Evolutionary conservation across 2,113 vertebrate species (phyloP).

Genomic region (Scomber scombrus): DNA sequence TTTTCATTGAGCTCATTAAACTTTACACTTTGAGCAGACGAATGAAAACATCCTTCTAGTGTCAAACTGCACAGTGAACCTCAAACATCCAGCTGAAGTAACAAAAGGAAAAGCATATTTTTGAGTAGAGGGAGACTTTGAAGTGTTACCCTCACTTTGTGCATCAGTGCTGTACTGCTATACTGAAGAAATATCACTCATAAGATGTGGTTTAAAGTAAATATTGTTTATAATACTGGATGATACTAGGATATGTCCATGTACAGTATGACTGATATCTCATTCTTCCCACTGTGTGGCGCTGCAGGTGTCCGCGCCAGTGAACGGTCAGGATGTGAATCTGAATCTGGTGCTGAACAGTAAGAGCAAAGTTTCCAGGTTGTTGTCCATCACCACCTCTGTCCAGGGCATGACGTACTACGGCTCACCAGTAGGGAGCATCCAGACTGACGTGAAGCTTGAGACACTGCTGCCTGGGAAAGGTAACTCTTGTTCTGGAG

Average conservation of each 20-base stretch:
- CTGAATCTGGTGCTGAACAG: conserved; percentile 64
- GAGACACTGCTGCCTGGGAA: conserved; percentile 39
- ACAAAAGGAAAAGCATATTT: too few species aligned
- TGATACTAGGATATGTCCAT: not conserved
- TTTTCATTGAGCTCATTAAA: too few species aligned
- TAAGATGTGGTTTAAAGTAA: too few species aligned
- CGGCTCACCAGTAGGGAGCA: not conserved
- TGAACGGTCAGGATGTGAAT: conserved; percentile 60
- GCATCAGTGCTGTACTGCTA: too few species aligned
- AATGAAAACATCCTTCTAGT: too few species aligned
- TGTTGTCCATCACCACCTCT: conserved; percentile 54
- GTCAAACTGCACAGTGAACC: too few species aligned
- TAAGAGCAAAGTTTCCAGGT: not conserved
- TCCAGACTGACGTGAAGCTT: conserved; percentile 44
- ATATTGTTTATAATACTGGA: too few species aligned
- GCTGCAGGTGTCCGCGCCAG: conserved; percentile 43
- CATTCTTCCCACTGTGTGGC: not conserved
- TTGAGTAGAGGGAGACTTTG: too few species aligned
- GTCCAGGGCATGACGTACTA: conserved; percentile 70
- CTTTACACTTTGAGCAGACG: too few species aligned
- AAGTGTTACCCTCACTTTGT: too few species aligned
- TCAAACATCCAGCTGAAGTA: too few species aligned
- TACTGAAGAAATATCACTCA: too few species aligned
- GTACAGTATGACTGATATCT: not conserved
- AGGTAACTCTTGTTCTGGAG: conserved; percentile 49